Base-by-base conservation (phyloP, 1,140 invertebrate genomes). In the Mya arenaria region DNA sequence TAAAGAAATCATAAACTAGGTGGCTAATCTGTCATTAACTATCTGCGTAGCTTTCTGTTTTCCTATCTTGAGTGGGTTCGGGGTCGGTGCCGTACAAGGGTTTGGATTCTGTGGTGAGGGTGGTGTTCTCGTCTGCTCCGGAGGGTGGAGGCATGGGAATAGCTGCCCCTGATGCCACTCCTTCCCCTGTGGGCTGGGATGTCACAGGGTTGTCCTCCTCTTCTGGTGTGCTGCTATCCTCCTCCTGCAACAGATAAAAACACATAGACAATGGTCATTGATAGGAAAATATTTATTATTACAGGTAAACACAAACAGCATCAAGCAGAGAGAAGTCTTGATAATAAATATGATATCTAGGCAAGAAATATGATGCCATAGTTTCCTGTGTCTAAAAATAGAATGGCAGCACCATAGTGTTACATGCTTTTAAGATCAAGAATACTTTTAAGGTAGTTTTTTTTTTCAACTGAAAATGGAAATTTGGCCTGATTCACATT, bases 81-180 rank as follows among this genome's bases (percentile, higher is more conserved):
- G 19, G 48, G 48, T 23, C 25, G 48, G 17, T 52, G 95, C n/a
- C 96, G 96, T 5, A 96, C 95, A 36, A 17, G 66, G 68, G 56
- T 52, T 84, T 65, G 25, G 41, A 28, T 36, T 84, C 65, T 0
- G 75, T 55, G 34, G 65, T 69, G 13, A 68, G 39, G 5, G 37
- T 56, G 8, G 69, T 60, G 62, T 65, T 52, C 36, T 72, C 71
- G 25, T 56, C 30, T 58, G 23, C 25, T 0, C 63, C 34, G n/a
- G 56, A 13, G 30, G 63, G 63, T 28, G 77, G 78, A 32, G 63
- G 77, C 56, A 71, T 77, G 19, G 73, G 44, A 56, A 78, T 63
- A 32, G 28, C 44, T 1, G n/a, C 36, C 39, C 17, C 15, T 17
- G 25, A 19, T 28, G 19, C 36, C 13, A 15, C 36, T 4, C 30